Percentiles rank a stretch among this genome's conserved stretches.
These are phyloP conservation scores for Petrolisthes cinctipes DNA, from an alignment of 2,888 invertebrate species.

Conservation along the genomic window DNA sequence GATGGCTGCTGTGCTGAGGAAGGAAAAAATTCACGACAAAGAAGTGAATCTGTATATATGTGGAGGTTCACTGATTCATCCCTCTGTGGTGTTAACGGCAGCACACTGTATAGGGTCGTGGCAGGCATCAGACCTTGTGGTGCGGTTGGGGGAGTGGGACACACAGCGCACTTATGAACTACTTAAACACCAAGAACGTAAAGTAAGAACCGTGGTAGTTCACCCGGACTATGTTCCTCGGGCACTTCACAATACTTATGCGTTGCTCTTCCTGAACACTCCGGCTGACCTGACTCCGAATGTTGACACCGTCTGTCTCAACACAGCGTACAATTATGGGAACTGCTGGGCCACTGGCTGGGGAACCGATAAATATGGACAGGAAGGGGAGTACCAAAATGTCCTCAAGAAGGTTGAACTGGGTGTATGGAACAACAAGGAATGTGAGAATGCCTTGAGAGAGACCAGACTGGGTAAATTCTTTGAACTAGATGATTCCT, in stretches of 20 bases:
- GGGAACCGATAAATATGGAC: constrained; percentile 81
- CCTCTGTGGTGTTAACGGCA: constrained; percentile 82
- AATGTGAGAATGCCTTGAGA: constrained; percentile 53
- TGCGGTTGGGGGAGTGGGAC: constrained; percentile 87
- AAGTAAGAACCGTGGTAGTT: constrained; percentile 71
- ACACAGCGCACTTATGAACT: constrained; percentile 80
- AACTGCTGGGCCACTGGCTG: constrained; percentile 81
- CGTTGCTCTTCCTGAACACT: constrained; percentile 77
- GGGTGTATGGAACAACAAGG: constrained; percentile 20
- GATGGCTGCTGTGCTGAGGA: constrained; percentile 80
- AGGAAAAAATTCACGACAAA: constrained; percentile 61
- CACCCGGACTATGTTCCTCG: constrained; percentile 66
- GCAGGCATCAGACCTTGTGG: constrained; percentile 70
- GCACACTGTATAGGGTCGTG: constrained; percentile 79
- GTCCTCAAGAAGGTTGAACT: constrained; percentile 83
- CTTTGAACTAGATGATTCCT: constrained; percentile 58
- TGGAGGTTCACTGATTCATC: constrained; percentile 84
- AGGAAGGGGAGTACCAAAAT: constrained; percentile 77
- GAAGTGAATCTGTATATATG: constrained; percentile 77
- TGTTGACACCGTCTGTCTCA: constrained; percentile 79
- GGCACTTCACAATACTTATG: constrained; percentile 76
- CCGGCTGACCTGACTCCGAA: constrained; percentile 78
- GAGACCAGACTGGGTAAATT: constrained; percentile 56
- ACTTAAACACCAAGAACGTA: constrained; percentile 79
- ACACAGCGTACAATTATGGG: constrained; percentile 72